Base-by-base conservation (phyloP, 1,140 invertebrate species). In the Ruditapes philippinarum region DNA sequence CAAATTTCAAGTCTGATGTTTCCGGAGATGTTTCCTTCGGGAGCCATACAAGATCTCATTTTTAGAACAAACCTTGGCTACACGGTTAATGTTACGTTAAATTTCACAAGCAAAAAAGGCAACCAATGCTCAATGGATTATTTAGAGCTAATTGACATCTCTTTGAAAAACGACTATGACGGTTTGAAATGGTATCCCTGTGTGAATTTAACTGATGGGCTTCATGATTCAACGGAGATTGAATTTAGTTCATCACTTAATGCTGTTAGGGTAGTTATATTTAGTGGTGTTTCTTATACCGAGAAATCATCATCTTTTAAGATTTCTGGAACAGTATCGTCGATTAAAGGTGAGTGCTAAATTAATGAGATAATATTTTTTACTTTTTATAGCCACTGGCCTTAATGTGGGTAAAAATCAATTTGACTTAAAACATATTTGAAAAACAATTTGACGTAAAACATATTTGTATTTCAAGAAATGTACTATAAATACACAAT, bases 21-120 rank as follows among this genome's bases (percentile, higher is more conserved):
- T 68, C 80, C 80, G n/a, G 22, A 65, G 0, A 17, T 19, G 36
- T 45, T 42, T 14, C 80, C 80, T 12, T 25, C 57, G 22, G 9
- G n/a, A 42, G 28, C 57, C 14, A 82, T 25, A n/a, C 80, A 68
- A 17, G 22, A 65, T 22, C 9, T 49, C 17, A 68, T 60, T 42
- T 45, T 82, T 49, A 65, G 80, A 65, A 82, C 80, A 42, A 12
- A 65, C 57, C 42, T 82, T 68, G 80, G 80, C 12, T 82, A 65
- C 40, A 40, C 17, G 25, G 36, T 82, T 25, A 31, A 0, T 17
- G 17, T 65, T 25, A 5, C 31, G 22, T 57, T 78, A 54, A 78
- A 78, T n/a, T 19, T 78, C 17, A 78, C 74, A 17, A 49, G 25
- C 25, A 7, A 19, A 5, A 0, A 38, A 54, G n/a, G 14, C 0